A percentile compares a stretch with the other conserved stretches of the same genome.
These are phyloP conservation scores for Meganola albula DNA, from an alignment of 2,888 invertebrate genomes.

Conservation along the genomic window DNA sequence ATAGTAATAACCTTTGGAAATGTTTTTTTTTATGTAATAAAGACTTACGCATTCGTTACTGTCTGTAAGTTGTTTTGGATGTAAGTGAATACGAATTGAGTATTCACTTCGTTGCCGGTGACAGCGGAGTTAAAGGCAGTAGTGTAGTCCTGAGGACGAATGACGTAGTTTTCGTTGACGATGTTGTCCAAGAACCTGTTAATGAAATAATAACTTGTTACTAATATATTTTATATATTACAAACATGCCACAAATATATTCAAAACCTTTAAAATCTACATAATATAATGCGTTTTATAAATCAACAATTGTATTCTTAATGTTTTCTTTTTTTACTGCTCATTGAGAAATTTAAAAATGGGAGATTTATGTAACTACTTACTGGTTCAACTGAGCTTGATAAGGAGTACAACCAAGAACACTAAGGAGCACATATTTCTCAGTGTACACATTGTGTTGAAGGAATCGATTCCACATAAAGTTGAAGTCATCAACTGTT, in stretches of 20 bases:
- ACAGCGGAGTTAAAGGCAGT: conserved; percentile 68
- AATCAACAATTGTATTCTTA: no score
- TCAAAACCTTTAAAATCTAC: no score
- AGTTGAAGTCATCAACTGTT: conserved; percentile 78
- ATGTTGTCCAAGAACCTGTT: conserved; percentile 49
- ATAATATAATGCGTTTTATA: no score
- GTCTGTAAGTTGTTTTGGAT: conserved; percentile 47
- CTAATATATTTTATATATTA: not conserved
- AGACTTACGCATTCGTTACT: conserved; percentile 52
- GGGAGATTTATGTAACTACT: no score
- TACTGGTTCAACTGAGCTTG: conserved; percentile 67
- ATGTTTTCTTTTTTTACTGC: no score
- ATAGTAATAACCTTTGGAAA: no score
- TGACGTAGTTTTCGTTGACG: conserved; percentile 38
- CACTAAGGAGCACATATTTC: conserved; percentile 79
- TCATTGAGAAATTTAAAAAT: no score
- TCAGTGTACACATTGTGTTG: conserved; percentile 81
- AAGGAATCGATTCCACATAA: conserved; percentile 79
- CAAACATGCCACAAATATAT: no score
- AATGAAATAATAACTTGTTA: conserved; percentile 1
- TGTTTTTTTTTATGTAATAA: no score
- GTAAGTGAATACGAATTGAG: conserved; percentile 72
- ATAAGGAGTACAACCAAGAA: conserved; percentile 82
- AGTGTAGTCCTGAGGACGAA: conserved; percentile 70
- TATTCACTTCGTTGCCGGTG: conserved; percentile 74